Percentiles rank a stretch among this genome's conserved stretches.
These are phyloP conservation scores for Lapara coniferarum DNA, from an alignment of 2,888 invertebrate species.

Conservation along the genomic window DNA sequence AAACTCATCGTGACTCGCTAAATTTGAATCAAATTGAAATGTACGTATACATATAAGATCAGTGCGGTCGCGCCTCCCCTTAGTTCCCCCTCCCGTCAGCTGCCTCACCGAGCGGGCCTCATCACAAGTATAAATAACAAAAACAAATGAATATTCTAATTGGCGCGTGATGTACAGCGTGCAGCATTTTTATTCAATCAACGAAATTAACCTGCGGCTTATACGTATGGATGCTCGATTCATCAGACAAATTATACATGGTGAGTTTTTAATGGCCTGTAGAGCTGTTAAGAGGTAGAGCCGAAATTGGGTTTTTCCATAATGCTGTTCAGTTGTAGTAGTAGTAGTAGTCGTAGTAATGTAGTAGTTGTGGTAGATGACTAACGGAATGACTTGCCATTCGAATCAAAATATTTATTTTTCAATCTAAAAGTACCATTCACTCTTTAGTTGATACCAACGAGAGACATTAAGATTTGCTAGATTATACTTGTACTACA, in stretches of 20 bases:
- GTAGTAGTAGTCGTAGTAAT: no score
- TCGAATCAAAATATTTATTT: no score
- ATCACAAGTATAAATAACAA: conserved; percentile 10
- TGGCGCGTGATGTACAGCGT: background rate
- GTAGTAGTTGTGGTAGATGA: no score
- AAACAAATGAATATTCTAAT: conserved; percentile 9
- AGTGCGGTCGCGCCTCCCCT: background rate
- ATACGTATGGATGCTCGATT: background rate
- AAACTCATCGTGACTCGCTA: conserved; percentile 6
- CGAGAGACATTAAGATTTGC: no score
- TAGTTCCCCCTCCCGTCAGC: background rate
- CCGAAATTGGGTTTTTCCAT: no score
- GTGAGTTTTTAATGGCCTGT: background rate
- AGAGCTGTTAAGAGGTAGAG: no score
- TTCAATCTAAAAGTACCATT: no score
- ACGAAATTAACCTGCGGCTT: background rate
- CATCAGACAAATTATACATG: background rate
- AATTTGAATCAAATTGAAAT: conserved; percentile 8
- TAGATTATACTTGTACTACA: no score
- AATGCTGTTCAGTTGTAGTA: no score
- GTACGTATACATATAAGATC: background rate
- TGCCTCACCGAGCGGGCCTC: background rate
- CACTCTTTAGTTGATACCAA: no score
- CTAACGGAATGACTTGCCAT: no score
- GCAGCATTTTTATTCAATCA: conserved; percentile 19